These are phyloP conservation scores for Eremophila alpestris DNA, from an alignment of 2,797 vertebrate genomes.

Conservation along the genomic window DNA sequence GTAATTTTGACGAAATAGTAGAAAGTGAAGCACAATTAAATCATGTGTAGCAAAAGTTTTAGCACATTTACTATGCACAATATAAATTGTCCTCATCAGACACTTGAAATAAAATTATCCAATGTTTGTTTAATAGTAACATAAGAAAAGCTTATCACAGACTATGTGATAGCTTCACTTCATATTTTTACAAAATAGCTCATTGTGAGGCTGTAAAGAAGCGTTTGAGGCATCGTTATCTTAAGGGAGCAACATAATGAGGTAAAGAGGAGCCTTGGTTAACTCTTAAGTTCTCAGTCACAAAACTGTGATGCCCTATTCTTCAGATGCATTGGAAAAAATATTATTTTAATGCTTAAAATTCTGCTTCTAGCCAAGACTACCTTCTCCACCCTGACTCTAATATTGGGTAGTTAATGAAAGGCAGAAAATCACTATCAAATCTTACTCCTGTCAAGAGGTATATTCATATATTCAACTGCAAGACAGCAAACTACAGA, in stretches of 20 bases:
- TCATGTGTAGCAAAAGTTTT: background rate
- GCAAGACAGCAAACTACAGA: background rate
- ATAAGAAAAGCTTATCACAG: background rate
- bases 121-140: background rate
- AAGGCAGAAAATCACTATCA: background rate
- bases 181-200: background rate
- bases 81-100: background rate
- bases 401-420: background rate
- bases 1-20: background rate
- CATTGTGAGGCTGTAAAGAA: background rate
- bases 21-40: background rate
- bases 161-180: background rate
- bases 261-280: background rate
- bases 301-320: background rate
- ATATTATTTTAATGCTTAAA: background rate
- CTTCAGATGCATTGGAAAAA: background rate
- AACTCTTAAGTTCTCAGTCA: background rate
- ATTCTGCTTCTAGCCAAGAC: background rate
- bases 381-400: background rate
- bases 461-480: background rate
- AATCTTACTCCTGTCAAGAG: background rate
- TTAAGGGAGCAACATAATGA: background rate
- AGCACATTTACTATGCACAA: background rate
- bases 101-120: background rate
- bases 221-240: background rate